Base-by-base conservation (phyloP, 1,140 invertebrate species). In the Helicoverpa armigera region DNA sequence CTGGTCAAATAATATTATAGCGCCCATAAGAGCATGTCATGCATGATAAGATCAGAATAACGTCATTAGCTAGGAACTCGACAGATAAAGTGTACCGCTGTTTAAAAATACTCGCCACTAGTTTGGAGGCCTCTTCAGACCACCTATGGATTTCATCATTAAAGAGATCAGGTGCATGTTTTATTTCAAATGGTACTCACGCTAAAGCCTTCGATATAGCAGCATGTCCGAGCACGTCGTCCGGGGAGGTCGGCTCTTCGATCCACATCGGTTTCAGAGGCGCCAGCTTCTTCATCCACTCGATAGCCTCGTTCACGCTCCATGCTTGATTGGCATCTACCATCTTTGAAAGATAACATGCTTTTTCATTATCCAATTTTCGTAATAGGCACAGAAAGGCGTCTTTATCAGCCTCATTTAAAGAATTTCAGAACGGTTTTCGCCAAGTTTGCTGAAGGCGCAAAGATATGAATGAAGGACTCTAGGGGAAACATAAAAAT, bases 281-380 rank as follows among this genome's bases (percentile, higher is more conserved):
- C 0, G 96, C 95, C 51, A 99, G 88, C 69, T 97, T 88, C 87
- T 96, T 97, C 97, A 98, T 98, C 98, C 98, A 98, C 5, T 96
- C 96, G 69, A 99, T 97, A 0, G 98, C 97, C 92, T 98, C 96
- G 23, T 96, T 88, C 2, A 99, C 97, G 82, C 98, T 98, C 98
- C 98, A 99, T 5, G 97, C 96, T 96, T 99, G 98, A 94, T 99
- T 99, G 0, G 98, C 98, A 93, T 99, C 98, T 2, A 98, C 96
- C 98, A 99, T 98, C 95, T 98, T 85, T 48, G 86, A 88, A 43
- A 10, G 51, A 10, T 13, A 60, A 11, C 23, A 23, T 1, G 23
- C n/a, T 23, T 23, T 23, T 23, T 23, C 2, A 23, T 1, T 23
- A 23, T 23, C 23, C 23, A n/a, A n/a, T n/a, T n/a, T n/a, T n/a